A percentile compares a stretch with the other conserved stretches of the same genome.
Conservation (phyloP, 2,888 invertebrate genomes). For the Tipula vernalis region DNA sequence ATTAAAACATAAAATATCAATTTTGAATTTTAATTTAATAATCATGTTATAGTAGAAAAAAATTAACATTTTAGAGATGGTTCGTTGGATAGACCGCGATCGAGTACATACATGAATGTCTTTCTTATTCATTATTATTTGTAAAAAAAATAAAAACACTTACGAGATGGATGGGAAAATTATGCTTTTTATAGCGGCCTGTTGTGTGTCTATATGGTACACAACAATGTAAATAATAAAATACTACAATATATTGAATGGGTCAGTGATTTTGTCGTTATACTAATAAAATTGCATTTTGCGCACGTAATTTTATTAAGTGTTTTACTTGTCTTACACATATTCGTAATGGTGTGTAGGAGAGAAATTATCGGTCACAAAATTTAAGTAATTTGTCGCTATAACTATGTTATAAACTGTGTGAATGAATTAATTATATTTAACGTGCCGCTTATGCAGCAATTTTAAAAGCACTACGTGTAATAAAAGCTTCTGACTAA, state of each 20-base stretch:
- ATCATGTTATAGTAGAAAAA: not conserved
- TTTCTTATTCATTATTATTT: not conserved
- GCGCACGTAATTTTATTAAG: not conserved
- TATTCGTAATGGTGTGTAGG: not conserved
- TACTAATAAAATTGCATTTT: not conserved
- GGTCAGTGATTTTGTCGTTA: not conserved
- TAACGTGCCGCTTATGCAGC: too few species aligned
- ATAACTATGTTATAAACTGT: not conserved
- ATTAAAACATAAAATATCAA: not conserved
- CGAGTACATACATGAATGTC: not conserved
- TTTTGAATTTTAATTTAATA: slow-evolving; percentile 4
- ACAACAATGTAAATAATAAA: not conserved
- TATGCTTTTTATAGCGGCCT: not conserved
- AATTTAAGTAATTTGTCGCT: not conserved
- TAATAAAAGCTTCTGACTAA: too few species aligned
- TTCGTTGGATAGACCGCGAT: not conserved
- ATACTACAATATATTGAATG: not conserved
- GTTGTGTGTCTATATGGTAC: not conserved
- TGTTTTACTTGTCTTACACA: not conserved
- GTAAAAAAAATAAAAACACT: not conserved
- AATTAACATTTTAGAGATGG: slow-evolving; percentile 4
- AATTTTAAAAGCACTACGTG: too few species aligned
- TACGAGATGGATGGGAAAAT: not conserved
- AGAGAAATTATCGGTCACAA: not conserved
- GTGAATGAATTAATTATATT: too few species aligned